phyloP scores from a whole-genome alignment of 2,888 invertebrate genomes.

The Catocala sponsa region DNA sequence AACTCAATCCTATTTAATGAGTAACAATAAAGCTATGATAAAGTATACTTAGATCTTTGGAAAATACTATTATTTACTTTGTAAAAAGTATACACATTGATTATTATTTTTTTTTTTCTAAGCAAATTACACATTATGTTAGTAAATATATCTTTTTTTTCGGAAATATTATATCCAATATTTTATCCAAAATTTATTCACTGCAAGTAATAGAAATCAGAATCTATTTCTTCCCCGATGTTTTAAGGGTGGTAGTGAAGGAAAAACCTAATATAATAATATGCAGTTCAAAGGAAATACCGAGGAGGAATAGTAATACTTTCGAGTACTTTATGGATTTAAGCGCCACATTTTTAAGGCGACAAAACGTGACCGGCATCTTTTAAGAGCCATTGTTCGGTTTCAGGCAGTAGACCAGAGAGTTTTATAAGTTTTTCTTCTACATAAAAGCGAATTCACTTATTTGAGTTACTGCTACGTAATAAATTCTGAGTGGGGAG shows the following conservation, averaged over 20 bases:
- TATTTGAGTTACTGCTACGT: slow-evolving; percentile 78
- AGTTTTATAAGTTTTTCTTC: slow-evolving; percentile 68
- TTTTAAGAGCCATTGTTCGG: slow-evolving; percentile 77
- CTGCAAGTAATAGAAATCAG: slow-evolving; percentile 23
- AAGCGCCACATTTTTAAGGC: slow-evolving; percentile 85
- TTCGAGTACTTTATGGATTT: slow-evolving; percentile 84
- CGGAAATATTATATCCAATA: neutral
- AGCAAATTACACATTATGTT: too few relatives aligned
- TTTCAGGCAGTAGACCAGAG: slow-evolving; percentile 72
- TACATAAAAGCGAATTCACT: slow-evolving; percentile 80
- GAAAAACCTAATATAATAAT: slow-evolving; percentile 75
- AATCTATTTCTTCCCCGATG: slow-evolving; percentile 29
- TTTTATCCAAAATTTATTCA: slow-evolving; percentile 3
- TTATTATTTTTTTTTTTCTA: too few relatives aligned
- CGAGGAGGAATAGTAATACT: slow-evolving; percentile 81
- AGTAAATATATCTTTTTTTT: too few relatives aligned
- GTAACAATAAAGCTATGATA: too few relatives aligned
- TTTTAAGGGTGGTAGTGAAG: slow-evolving; percentile 42
- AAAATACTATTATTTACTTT: too few relatives aligned
- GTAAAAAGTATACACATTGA: too few relatives aligned
- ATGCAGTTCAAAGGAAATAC: slow-evolving; percentile 79
- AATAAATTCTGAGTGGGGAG: slow-evolving; percentile 74
- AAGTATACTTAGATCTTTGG: too few relatives aligned
- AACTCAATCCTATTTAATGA: too few relatives aligned
- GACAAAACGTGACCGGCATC: slow-evolving; percentile 82